phyloP scores from a whole-genome alignment of 2,113 vertebrate genomes.

The Tachuris rubrigastra region DNA sequence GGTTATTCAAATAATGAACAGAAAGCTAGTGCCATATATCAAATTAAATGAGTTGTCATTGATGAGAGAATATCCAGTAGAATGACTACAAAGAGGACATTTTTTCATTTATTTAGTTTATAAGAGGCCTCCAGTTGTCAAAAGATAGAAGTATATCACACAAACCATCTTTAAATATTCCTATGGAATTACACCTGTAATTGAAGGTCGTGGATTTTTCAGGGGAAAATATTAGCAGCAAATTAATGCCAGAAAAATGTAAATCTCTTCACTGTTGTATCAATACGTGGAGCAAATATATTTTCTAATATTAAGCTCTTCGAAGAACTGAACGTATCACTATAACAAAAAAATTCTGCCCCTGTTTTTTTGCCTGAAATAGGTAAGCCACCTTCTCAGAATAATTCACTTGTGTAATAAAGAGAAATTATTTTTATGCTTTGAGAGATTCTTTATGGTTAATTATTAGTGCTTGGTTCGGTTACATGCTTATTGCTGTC shows the following conservation, averaged over 20 bases:
- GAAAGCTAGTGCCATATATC: not conserved
- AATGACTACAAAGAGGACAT: not conserved
- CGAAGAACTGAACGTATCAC: not conserved
- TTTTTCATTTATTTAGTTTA: not conserved
- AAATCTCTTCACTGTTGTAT: not conserved
- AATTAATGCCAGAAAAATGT: not conserved
- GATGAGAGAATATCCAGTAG: not conserved
- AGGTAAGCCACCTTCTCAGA: not conserved
- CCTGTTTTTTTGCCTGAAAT: not conserved
- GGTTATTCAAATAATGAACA: not conserved
- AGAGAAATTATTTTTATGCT: not conserved
- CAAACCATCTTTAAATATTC: not conserved
- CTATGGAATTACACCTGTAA: not conserved
- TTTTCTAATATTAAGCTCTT: not conserved
- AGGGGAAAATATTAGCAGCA: not conserved
- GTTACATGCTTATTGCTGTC: not conserved
- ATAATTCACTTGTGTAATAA: not conserved
- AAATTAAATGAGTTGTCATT: not conserved
- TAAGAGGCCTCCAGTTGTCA: not conserved
- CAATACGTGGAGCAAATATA: not conserved
- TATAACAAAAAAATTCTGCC: not conserved
- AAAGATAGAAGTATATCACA: not conserved
- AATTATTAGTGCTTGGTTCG: not conserved
- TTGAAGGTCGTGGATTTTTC: not conserved
- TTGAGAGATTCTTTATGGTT: not conserved